Percentiles rank a stretch among this genome's conserved stretches.
Conservation (phyloP, 2,888 invertebrate species). For the Oligia latruncula region DNA sequence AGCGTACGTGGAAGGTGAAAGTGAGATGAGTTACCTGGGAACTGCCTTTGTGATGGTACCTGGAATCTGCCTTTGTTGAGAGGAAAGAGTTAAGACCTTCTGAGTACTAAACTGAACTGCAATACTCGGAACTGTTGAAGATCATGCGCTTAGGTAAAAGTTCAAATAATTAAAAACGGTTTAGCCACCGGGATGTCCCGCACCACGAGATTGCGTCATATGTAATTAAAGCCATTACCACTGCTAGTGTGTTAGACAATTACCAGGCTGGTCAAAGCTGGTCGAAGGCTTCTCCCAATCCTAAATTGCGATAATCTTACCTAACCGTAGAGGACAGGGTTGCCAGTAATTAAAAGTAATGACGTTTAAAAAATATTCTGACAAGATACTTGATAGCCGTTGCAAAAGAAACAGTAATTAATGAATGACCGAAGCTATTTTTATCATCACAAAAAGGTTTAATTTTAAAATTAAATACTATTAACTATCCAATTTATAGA, state of each 20-base stretch:
- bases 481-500: conserved; percentile 31
- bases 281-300: too few species aligned
- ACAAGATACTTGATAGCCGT: not conserved
- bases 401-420: conserved; percentile 2
- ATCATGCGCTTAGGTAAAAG: not conserved
- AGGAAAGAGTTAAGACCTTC: not conserved
- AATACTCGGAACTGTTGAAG: not conserved
- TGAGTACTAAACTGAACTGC: not conserved
- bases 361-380: conserved; percentile 2
- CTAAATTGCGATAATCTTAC: not conserved
- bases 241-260: not conserved
- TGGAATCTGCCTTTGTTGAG: conserved; percentile 15
- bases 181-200: too few species aligned
- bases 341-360: conserved; percentile 41
- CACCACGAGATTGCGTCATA: too few species aligned
- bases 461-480: conserved; percentile 27
- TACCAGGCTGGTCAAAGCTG: not conserved
- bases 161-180: too few species aligned
- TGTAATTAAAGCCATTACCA: not conserved
- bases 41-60: conserved; percentile 17
- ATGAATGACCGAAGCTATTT: conserved; percentile 9
- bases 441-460: conserved; percentile 31
- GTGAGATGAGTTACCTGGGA: conserved; percentile 48
- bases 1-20: conserved; percentile 45
- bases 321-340: not conserved